These are phyloP conservation scores for Agriotes lineatus DNA, from an alignment of 2,888 invertebrate species.

Conservation along the genomic window DNA sequence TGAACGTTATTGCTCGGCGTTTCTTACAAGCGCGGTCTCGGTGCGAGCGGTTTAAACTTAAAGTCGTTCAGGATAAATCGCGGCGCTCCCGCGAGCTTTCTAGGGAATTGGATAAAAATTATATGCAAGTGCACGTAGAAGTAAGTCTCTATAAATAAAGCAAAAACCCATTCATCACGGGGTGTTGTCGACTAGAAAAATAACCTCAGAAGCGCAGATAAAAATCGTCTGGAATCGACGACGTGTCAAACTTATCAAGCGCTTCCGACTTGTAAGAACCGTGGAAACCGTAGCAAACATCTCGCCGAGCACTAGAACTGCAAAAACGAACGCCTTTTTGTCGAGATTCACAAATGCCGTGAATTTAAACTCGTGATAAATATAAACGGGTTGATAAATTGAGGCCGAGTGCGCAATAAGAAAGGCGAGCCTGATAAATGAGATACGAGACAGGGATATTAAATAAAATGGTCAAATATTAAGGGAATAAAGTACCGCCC, in stretches of 20 bases:
- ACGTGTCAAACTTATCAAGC: background rate
- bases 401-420: slow-evolving; percentile 35
- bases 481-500: slow-evolving; percentile 38
- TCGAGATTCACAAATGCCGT: slow-evolving; percentile 18
- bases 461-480: slow-evolving; percentile 44
- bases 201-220: background rate
- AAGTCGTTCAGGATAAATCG: background rate
- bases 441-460: slow-evolving; percentile 43
- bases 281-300: slow-evolving; percentile 7
- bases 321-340: slow-evolving; percentile 22
- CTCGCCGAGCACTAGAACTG: slow-evolving; percentile 1
- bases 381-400: slow-evolving; percentile 37
- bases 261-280: slow-evolving; percentile 1
- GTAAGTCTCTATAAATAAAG: background rate
- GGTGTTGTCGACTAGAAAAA: background rate
- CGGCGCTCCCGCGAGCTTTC: background rate
- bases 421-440: slow-evolving; percentile 41
- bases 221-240: slow-evolving; percentile 8
- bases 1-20: too few relatives aligned
- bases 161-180: background rate
- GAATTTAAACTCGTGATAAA: slow-evolving; percentile 31
- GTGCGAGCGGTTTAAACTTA: background rate
- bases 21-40: too few relatives aligned
- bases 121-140: background rate
- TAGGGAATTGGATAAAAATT: background rate